Conservation (phyloP, 1,140 invertebrate genomes). For the Dolichoris vasculosae region DNA sequence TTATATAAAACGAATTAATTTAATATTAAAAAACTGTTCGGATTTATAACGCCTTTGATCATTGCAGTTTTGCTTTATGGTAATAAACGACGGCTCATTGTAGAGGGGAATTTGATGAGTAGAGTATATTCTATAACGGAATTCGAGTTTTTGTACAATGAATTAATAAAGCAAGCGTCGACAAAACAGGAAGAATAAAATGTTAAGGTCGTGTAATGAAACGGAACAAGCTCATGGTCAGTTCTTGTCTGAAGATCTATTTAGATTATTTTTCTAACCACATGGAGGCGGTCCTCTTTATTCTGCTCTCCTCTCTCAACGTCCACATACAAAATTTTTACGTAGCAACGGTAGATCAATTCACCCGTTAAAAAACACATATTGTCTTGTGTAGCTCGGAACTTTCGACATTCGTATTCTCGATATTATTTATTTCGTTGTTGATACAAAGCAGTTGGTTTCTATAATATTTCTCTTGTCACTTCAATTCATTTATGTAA, state of each 20-base stretch:
- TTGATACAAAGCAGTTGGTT: too few species aligned
- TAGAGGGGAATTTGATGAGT: background rate
- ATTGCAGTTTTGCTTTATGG: background rate
- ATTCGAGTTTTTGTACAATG: slow-evolving; percentile 20
- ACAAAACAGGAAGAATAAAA: slow-evolving; percentile 10
- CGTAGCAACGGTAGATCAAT: background rate
- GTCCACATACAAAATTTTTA: slow-evolving; percentile 12
- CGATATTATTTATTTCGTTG: too few species aligned
- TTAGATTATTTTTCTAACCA: slow-evolving; percentile 23
- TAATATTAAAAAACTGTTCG: background rate
- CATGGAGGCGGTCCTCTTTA: background rate
- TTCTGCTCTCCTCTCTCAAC: background rate
- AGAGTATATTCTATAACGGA: slow-evolving; percentile 15
- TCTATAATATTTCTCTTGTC: too few species aligned
- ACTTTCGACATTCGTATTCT: background rate
- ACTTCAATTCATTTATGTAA: too few species aligned
- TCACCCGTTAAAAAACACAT: background rate
- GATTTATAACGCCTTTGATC: background rate
- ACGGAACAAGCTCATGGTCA: slow-evolving; percentile 29
- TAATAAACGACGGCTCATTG: background rate
- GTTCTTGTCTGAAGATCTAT: slow-evolving; percentile 22
- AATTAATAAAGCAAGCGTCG: slow-evolving; percentile 13
- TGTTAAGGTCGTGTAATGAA: slow-evolving; percentile 27
- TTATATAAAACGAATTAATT: background rate
- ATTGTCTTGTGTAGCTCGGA: background rate